These are phyloP conservation scores for Rhorus exstirpatorius DNA, from an alignment of 2,888 invertebrate genomes.

Conservation along the genomic window DNA sequence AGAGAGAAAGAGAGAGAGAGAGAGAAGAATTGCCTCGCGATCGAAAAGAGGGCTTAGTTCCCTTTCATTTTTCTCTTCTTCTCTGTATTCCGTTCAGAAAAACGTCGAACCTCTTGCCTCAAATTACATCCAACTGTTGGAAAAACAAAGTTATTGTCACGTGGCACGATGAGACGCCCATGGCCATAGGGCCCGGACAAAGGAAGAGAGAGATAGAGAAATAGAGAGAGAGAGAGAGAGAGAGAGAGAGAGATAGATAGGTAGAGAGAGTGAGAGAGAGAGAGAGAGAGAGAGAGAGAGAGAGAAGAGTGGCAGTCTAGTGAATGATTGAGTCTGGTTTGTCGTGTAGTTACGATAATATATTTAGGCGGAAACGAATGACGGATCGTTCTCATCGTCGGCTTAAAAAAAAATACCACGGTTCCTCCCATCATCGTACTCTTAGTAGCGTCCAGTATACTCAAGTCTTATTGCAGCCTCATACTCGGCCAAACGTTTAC, in stretches of 20 bases:
- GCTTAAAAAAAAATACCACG: too few relatives aligned
- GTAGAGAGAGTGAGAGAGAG: background rate
- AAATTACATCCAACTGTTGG: slow-evolving; percentile 61
- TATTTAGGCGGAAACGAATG: slow-evolving; percentile 64
- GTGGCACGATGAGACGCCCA: slow-evolving; percentile 31
- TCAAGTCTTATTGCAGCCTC: too few relatives aligned
- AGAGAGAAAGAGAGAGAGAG: background rate
- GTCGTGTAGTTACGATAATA: slow-evolving; percentile 61
- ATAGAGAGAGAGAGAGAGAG: too few relatives aligned
- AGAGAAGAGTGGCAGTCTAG: background rate
- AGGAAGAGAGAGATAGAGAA: background rate
- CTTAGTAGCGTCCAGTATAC: too few relatives aligned
- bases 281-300: background rate
- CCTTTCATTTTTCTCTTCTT: background rate
- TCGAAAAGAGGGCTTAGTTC: slow-evolving; percentile 27
- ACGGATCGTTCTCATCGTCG: slow-evolving; percentile 38
- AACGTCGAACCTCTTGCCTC: slow-evolving; percentile 7
- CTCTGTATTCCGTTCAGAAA: slow-evolving; percentile 11
- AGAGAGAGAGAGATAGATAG: background rate
- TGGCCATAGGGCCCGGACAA: slow-evolving; percentile 19
- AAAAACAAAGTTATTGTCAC: slow-evolving; percentile 65
- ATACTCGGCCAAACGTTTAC: slow-evolving; percentile 22
- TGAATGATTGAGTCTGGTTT: slow-evolving; percentile 38
- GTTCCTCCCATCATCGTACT: too few relatives aligned
- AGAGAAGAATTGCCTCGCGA: slow-evolving; percentile 38